A percentile compares a stretch with the other conserved stretches of the same genome.
Evolutionary conservation across 2,113 vertebrate genomes (phyloP).

Genomic region (Haliaeetus leucogaster): DNA sequence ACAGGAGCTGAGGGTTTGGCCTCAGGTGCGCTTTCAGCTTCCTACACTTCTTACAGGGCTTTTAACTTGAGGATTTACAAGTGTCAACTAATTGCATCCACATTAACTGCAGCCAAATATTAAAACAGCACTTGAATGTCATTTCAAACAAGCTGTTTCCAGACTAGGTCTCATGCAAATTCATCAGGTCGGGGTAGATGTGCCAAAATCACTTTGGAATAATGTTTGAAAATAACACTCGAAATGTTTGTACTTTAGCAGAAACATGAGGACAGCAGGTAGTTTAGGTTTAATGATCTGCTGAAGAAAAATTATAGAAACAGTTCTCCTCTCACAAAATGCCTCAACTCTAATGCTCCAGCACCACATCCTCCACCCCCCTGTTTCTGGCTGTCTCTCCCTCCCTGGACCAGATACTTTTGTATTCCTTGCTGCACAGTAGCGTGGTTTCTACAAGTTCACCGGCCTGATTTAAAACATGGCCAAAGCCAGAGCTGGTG

Average conservation of each 20-base stretch:
- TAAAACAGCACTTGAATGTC: neutral
- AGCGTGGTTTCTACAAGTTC: neutral
- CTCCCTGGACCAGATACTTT: neutral
- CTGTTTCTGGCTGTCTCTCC: neutral
- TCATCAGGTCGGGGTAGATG: neutral
- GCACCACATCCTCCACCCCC: neutral
- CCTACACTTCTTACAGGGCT: neutral
- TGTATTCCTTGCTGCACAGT: neutral
- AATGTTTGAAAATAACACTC: neutral
- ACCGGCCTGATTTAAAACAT: neutral
- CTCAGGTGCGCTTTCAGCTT: neutral
- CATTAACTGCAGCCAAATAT: neutral
- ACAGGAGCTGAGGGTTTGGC: neutral
- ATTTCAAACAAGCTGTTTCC: neutral
- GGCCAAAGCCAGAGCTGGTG: neutral
- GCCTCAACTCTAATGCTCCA: neutral
- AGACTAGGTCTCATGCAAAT: neutral
- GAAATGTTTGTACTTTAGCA: neutral
- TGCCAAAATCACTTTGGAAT: neutral
- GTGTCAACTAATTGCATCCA: constrained; percentile 20
- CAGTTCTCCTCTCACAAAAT: neutral
- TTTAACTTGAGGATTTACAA: constrained; percentile 17
- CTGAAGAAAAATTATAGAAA: neutral
- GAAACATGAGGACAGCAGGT: neutral
- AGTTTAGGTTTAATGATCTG: neutral